Evolutionary conservation across 2,797 vertebrate species (phyloP), one percentile per base, ranked within the genome.

Genomic region (Intellagama lesueurii): DNA sequence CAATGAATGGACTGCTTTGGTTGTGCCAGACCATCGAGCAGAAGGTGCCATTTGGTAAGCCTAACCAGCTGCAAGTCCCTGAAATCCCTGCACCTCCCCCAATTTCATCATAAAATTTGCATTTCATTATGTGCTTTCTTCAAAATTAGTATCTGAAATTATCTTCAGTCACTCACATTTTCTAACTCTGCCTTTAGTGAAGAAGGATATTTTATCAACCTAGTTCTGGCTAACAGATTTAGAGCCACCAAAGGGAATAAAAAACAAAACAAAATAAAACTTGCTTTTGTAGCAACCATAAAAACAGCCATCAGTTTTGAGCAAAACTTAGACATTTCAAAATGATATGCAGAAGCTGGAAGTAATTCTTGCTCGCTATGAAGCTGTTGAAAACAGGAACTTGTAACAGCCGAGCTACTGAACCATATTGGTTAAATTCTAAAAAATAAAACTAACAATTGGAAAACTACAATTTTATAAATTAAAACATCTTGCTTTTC

Each of bases 61-160:
- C 77, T 26, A 95, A 93, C 93, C 93, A 0, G 90, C 91, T 88
- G 90, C 86, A 90, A 76, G 68, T 82, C 56, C 56, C 68, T 26
- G 35, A 87, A 32, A 81, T 30, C 81, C 73, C 32, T 44, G 56
- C 68, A 22, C 28, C 32, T 77, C 64, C 44, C 44, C 24, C 32
- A 81, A 52, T 40, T 1, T 12, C 83, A 77, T 73, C 78, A 52
- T 69, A 64, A 76, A 49, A 16, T 2, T 22, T 35, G 68, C 30
- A 0, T 40, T 26, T 89, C 52, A 56, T 83, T 80, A 90, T 91
- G 87, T 82, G 70, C 5, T 75, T n/a, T 89, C 90, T 90, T 90
- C 17, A 17, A 87, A 90, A 69, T 40, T 0, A 40, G 81, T 22
- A 66, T 17, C 0, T 0, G 16, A 0, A 28, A 0, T 35, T 1